A percentile compares a stretch with the other conserved stretches of the same genome.
Evolutionary conservation across 1,140 invertebrate species (phyloP).

Genomic region (Drosophila jambulina): DNA sequence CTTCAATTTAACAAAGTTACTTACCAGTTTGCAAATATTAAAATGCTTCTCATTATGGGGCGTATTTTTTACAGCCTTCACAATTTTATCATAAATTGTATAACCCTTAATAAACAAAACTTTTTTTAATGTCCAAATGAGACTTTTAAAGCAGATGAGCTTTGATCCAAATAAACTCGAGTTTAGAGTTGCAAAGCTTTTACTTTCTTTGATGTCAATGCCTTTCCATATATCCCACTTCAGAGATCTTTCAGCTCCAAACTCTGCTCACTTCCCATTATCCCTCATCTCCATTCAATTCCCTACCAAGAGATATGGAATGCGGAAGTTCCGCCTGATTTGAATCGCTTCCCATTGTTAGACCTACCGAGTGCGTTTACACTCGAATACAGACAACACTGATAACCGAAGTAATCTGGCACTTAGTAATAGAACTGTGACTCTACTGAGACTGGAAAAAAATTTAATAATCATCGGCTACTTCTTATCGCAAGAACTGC

Average conservation of each 20-base stretch:
- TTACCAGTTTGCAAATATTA: background rate
- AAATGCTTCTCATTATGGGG: background rate
- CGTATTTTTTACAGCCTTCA: background rate
- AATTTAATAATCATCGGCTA: background rate
- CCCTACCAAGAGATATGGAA: constrained; percentile 14
- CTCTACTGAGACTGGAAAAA: background rate
- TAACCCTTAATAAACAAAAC: too few relatives aligned
- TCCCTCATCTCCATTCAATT: background rate
- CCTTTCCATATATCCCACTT: background rate
- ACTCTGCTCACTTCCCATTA: background rate
- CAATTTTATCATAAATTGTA: too few relatives aligned
- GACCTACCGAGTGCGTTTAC: constrained; percentile 6
- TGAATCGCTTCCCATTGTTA: constrained; percentile 5
- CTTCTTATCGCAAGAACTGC: constrained; percentile 27
- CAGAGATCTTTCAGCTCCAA: background rate
- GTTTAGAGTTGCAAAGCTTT: background rate
- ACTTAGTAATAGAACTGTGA: background rate
- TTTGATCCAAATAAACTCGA: background rate
- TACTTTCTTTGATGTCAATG: constrained; percentile 1
- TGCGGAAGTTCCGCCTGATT: constrained; percentile 20
- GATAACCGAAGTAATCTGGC: constrained; percentile 8
- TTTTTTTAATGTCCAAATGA: background rate
- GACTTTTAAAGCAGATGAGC: background rate
- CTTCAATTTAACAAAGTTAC: background rate
- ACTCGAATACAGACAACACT: constrained; percentile 4